A percentile compares a stretch with the other conserved stretches of the same genome.
Evolutionary conservation across 1,140 invertebrate species (phyloP).

Genomic region (Triops longicaudatus): DNA sequence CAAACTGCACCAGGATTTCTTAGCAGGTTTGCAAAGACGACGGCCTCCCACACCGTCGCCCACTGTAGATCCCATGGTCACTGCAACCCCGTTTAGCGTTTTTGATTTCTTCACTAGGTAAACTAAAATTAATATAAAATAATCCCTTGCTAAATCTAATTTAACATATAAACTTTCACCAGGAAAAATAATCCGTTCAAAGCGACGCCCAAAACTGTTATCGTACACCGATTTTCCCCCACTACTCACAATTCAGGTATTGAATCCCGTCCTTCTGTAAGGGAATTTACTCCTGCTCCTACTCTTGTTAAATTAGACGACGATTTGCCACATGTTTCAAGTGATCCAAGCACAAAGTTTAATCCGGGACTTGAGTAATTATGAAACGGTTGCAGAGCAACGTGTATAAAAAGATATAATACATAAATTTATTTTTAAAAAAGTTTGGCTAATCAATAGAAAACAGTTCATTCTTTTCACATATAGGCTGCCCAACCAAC

Average conservation of each 20-base stretch:
- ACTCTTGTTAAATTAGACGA: too few relatives aligned
- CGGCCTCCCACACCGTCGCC: background rate
- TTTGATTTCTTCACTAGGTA: background rate
- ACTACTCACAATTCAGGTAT: too few relatives aligned
- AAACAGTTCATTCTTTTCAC: slow-evolving; percentile 41
- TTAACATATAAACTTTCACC: background rate
- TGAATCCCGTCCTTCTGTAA: too few relatives aligned
- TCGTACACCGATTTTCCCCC: too few relatives aligned
- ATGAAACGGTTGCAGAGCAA: too few relatives aligned
- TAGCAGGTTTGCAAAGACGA: background rate
- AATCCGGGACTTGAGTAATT: too few relatives aligned
- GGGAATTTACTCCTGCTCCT: too few relatives aligned
- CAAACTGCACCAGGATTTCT: background rate
- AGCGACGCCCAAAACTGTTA: too few relatives aligned
- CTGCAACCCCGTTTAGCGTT: background rate
- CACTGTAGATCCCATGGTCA: background rate
- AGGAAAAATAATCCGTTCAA: background rate
- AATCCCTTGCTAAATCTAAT: background rate
- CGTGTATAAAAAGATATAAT: too few relatives aligned
- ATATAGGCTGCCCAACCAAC: slow-evolving; percentile 86
- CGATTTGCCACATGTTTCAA: too few relatives aligned
- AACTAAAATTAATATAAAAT: background rate
- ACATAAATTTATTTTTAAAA: background rate
- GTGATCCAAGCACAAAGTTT: too few relatives aligned
- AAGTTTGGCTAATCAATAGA: background rate